phyloP scores from a whole-genome alignment of 2,888 invertebrate genomes.

The Ypsolopha sequella region DNA sequence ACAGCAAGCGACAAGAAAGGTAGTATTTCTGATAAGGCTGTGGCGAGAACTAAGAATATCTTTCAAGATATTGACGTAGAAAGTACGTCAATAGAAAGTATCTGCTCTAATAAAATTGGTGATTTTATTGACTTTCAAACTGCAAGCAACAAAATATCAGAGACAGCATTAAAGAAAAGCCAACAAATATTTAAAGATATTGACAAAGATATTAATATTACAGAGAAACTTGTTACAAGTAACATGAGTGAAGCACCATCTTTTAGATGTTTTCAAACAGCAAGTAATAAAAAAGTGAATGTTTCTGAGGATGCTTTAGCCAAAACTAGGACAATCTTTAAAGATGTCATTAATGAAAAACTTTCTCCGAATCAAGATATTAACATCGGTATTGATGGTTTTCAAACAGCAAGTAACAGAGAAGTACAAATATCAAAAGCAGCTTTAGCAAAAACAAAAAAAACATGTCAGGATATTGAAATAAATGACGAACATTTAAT shows the following conservation, averaged over 20 bases:
- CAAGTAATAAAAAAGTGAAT: conserved; percentile 23
- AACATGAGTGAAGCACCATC: not conserved
- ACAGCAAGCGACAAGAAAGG: conserved; percentile 28
- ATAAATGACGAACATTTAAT: not conserved
- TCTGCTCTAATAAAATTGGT: conserved; percentile 5
- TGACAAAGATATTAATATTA: not conserved
- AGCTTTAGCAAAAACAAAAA: conserved; percentile 17
- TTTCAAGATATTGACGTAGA: conserved; percentile 22
- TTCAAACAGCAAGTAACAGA: conserved; percentile 39
- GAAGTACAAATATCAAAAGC: conserved; percentile 22
- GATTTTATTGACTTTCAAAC: not conserved
- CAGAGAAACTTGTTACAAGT: not conserved
- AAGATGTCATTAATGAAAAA: conserved; percentile 13
- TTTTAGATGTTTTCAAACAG: conserved; percentile 25
- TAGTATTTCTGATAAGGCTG: conserved; percentile 17
- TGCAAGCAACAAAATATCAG: conserved; percentile 15
- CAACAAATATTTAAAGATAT: conserved; percentile 22
- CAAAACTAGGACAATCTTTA: conserved; percentile 28
- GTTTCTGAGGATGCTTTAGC: conserved; percentile 26
- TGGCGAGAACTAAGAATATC: conserved; percentile 24
- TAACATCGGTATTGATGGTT: conserved; percentile 16
- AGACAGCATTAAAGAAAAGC: conserved; percentile 22
- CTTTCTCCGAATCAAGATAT: not conserved
- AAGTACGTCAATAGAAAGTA: conserved; percentile 16
- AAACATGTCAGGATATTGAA: conserved; percentile 16